Evolutionary conservation across 2,113 vertebrate genomes (phyloP).

Genomic region (Oncorhynchus kisutch): DNA sequence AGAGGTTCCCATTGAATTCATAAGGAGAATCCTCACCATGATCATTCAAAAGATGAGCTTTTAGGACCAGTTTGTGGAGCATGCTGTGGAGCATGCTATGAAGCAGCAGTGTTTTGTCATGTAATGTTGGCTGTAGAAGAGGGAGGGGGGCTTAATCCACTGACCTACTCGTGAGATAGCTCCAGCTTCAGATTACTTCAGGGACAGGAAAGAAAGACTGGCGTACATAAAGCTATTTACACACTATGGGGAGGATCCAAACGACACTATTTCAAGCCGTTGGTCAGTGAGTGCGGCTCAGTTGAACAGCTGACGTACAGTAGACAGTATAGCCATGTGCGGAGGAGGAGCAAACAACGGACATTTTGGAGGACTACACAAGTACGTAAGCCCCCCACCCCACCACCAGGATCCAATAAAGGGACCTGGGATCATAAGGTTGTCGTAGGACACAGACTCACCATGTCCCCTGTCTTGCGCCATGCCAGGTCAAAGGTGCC

Average conservation of each 20-base stretch:
- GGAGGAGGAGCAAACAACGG: too few species aligned
- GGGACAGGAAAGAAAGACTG: conserved; percentile 55
- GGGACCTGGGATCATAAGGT: background rate
- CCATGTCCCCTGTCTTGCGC: conserved; percentile 78
- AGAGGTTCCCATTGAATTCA: too few species aligned
- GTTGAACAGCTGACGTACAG: too few species aligned
- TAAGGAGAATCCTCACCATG: conserved; percentile 17
- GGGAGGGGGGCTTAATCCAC: conserved; percentile 67
- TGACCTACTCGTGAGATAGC: conserved; percentile 76
- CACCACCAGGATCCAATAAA: background rate
- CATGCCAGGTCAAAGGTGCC: conserved; percentile 89
- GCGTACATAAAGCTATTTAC: conserved; percentile 10
- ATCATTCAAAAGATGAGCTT: conserved; percentile 8
- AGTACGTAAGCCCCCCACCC: too few species aligned
- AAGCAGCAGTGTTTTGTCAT: conserved; percentile 17
- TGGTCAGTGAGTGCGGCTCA: too few species aligned
- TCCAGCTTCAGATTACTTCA: conserved; percentile 69
- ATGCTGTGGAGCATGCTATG: conserved; percentile 1
- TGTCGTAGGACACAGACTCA: conserved; percentile 49
- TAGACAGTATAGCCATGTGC: too few species aligned
- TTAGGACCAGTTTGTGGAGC: conserved; percentile 39
- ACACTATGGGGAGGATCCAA: background rate
- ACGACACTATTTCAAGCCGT: too few species aligned
- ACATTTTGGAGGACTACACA: too few species aligned
- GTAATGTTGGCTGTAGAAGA: conserved; percentile 23